Conservation (phyloP, 2,113 vertebrate genomes). For the Oostethus manadensis region DNA sequence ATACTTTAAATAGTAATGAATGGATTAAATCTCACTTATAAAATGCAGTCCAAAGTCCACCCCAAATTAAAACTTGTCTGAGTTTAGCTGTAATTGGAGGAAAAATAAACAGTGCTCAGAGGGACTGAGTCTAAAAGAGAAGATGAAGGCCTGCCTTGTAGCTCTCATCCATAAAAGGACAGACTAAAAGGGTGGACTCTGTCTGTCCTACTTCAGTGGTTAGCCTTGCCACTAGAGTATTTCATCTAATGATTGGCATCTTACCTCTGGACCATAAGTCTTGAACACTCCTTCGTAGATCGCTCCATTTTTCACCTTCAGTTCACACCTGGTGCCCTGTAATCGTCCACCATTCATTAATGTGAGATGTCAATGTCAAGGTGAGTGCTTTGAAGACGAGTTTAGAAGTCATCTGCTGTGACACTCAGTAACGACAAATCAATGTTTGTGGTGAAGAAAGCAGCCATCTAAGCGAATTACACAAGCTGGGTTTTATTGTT, state of each 20-base stretch:
- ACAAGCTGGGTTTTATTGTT: constrained; percentile 50
- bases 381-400: constrained; percentile 28
- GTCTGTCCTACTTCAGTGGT: constrained; percentile 29
- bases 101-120: constrained; percentile 10
- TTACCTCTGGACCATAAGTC: constrained; percentile 98
- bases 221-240: constrained; percentile 1
- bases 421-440: constrained; percentile 43
- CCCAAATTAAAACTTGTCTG: not conserved
- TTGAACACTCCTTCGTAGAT: constrained; percentile 99
- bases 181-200: constrained; percentile 23
- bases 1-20: not conserved
- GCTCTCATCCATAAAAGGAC: constrained; percentile 36
- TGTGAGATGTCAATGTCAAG: constrained; percentile 21
- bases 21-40: not conserved
- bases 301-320: constrained; percentile 95
- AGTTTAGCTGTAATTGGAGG: constrained; percentile 19
- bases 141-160: constrained; percentile 23
- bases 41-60: not conserved
- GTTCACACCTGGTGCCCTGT: constrained; percentile 98
- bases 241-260: constrained; percentile 4
- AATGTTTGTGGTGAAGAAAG: constrained; percentile 44
- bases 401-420: constrained; percentile 36
- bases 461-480: constrained; percentile 49
- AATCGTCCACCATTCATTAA: constrained; percentile 44
- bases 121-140: constrained; percentile 39